Percentiles rank a stretch among this genome's conserved stretches.
phyloP scores from a whole-genome alignment of 2,113 vertebrate species.

The Ailuropoda melanoleuca region DNA sequence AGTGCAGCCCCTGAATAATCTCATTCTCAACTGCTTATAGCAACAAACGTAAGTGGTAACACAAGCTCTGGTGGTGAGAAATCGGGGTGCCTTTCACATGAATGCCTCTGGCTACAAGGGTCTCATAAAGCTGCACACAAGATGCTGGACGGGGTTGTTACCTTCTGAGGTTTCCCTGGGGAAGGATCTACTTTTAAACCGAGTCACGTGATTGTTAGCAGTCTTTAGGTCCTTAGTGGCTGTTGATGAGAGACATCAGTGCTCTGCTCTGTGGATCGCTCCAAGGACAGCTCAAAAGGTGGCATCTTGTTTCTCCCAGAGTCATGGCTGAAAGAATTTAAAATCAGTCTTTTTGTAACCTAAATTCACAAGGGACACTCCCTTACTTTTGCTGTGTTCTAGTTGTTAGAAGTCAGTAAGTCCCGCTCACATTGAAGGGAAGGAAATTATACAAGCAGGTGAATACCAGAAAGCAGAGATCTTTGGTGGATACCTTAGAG shows the following conservation, averaged over 20 bases:
- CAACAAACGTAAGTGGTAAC: neutral
- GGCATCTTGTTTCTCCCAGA: neutral
- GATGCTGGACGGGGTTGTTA: too few species aligned
- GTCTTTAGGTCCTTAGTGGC: neutral
- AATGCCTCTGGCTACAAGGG: neutral
- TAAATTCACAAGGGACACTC: neutral
- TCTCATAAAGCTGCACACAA: neutral
- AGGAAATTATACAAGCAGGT: neutral
- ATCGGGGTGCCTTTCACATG: neutral
- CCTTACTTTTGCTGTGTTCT: neutral
- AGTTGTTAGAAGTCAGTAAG: neutral
- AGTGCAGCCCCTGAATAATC: neutral
- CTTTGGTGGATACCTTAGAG: neutral
- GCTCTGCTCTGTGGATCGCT: fast-evolving
- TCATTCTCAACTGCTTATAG: neutral
- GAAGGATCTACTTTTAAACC: neutral
- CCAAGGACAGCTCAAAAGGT: neutral
- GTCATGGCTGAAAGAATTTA: neutral
- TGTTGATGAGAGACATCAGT: neutral
- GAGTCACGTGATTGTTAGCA: fast-evolving
- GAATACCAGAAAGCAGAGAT: neutral
- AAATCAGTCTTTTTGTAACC: neutral
- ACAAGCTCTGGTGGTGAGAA: neutral
- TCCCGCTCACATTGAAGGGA: neutral
- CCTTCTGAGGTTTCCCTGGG: neutral